These are phyloP conservation scores for Trochalopteron elliotii DNA, from an alignment of 2,113 vertebrate species.

Conservation along the genomic window DNA sequence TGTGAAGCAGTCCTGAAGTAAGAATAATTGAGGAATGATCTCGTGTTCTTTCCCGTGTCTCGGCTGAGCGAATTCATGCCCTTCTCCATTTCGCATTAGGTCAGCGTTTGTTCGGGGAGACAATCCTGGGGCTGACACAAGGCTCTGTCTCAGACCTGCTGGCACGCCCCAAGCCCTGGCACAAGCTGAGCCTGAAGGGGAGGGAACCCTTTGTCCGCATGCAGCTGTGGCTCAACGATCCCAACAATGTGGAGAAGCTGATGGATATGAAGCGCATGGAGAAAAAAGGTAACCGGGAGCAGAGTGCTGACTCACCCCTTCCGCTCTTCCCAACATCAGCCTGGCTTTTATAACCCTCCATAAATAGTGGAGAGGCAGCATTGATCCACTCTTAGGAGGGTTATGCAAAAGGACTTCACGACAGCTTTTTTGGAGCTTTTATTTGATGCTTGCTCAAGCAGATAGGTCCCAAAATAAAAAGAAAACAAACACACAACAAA, in stretches of 20 bases:
- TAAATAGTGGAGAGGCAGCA: neutral
- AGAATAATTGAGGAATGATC: neutral
- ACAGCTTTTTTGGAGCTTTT: neutral
- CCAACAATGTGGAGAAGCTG: constrained; percentile 94
- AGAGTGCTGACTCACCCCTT: neutral
- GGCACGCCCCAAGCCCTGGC: constrained; percentile 97
- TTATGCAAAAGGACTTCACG: neutral
- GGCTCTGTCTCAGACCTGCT: constrained; percentile 98
- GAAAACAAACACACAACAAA: neutral
- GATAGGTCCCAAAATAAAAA: neutral
- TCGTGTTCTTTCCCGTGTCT: neutral
- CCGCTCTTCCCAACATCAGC: neutral
- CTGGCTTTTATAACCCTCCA: neutral
- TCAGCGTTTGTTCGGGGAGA: constrained; percentile 97
- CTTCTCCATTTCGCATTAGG: constrained; percentile 74
- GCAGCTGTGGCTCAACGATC: constrained; percentile 97
- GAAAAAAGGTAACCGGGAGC: constrained; percentile 86
- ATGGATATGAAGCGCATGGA: constrained; percentile 97
- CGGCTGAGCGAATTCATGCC: neutral
- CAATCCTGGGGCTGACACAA: constrained; percentile 95
- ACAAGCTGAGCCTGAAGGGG: constrained; percentile 95
- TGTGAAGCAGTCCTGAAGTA: constrained; percentile 2
- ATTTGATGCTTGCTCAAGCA: neutral
- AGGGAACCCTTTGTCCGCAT: constrained; percentile 91
- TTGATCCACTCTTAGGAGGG: neutral